A percentile compares a stretch with the other conserved stretches of the same genome.
phyloP scores from a whole-genome alignment of 2,888 invertebrate species.

The Monochamus alternatus region DNA sequence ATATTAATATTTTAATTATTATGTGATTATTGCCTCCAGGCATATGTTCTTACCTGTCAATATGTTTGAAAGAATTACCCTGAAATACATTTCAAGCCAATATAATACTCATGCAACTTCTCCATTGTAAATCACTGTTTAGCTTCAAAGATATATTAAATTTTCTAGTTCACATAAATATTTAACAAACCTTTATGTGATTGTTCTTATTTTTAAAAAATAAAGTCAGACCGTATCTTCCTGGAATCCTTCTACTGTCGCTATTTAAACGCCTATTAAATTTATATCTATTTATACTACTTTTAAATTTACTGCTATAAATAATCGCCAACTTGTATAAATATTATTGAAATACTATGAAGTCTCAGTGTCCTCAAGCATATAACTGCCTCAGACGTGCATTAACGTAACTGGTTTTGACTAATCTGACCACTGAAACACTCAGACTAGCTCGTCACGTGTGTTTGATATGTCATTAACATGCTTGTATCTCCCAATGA shows the following conservation, averaged over 20 bases:
- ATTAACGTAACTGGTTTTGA: not conserved
- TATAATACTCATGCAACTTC: too few species aligned
- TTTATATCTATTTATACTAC: constrained; percentile 21
- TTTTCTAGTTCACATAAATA: not conserved
- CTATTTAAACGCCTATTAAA: constrained; percentile 25
- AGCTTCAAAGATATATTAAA: too few species aligned
- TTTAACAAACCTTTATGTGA: not conserved
- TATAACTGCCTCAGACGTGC: not conserved
- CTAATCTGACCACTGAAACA: not conserved
- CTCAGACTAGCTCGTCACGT: not conserved
- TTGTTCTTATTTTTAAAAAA: not conserved
- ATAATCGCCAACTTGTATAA: constrained; percentile 20
- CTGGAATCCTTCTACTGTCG: not conserved
- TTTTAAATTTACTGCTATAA: constrained; percentile 22
- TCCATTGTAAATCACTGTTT: too few species aligned
- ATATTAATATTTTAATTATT: too few species aligned
- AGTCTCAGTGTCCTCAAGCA: not conserved
- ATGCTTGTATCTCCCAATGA: constrained; percentile 22
- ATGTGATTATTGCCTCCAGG: too few species aligned
- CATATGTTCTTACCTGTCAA: too few species aligned
- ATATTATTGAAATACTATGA: constrained; percentile 22
- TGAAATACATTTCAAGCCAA: too few species aligned
- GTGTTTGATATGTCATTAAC: constrained; percentile 28
- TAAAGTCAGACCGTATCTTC: not conserved
- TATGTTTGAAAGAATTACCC: too few species aligned